phyloP scores from a whole-genome alignment of 2,888 invertebrate species.

The Dicyrtoma fusca region DNA sequence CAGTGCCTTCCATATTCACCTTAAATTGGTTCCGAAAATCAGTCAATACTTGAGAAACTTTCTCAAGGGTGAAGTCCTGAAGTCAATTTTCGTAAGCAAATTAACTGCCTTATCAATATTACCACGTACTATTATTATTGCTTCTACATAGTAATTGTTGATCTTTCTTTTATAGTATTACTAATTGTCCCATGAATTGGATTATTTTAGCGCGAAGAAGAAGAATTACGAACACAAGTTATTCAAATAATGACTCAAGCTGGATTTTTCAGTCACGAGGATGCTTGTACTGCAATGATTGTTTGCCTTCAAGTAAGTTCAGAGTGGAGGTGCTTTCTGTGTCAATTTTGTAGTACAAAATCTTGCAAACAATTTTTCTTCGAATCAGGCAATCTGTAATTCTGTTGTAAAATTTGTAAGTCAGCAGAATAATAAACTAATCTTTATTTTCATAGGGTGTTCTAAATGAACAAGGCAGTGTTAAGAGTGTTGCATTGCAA shows the following conservation, averaged over 20 bases:
- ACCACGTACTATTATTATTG: too few relatives aligned
- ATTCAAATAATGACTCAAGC: slow-evolving; percentile 30
- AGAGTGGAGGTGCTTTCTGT: too few relatives aligned
- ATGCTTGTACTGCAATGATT: slow-evolving; percentile 20
- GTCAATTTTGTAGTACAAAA: too few relatives aligned
- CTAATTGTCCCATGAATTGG: too few relatives aligned
- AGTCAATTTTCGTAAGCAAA: slow-evolving; percentile 31
- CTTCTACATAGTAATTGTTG: neutral
- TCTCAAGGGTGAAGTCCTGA: slow-evolving; percentile 28
- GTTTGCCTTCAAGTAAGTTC: slow-evolving; percentile 30
- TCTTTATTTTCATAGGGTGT: slow-evolving; percentile 26
- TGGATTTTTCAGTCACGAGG: slow-evolving; percentile 19
- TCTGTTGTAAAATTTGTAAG: too few relatives aligned
- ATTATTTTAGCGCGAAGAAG: slow-evolving; percentile 20
- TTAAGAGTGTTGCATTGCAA: slow-evolving; percentile 22
- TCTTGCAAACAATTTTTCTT: too few relatives aligned
- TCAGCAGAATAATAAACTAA: too few relatives aligned
- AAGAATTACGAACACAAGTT: slow-evolving; percentile 26
- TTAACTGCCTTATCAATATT: too few relatives aligned
- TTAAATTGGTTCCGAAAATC: slow-evolving; percentile 23
- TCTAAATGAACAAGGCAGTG: slow-evolving; percentile 22
- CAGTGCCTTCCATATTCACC: slow-evolving; percentile 29
- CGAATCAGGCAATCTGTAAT: too few relatives aligned
- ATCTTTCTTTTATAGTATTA: too few relatives aligned
- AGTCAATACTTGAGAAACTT: slow-evolving; percentile 31